Base-by-base conservation (phyloP, 1,140 invertebrate genomes). In the Lepidurus packardi region DNA sequence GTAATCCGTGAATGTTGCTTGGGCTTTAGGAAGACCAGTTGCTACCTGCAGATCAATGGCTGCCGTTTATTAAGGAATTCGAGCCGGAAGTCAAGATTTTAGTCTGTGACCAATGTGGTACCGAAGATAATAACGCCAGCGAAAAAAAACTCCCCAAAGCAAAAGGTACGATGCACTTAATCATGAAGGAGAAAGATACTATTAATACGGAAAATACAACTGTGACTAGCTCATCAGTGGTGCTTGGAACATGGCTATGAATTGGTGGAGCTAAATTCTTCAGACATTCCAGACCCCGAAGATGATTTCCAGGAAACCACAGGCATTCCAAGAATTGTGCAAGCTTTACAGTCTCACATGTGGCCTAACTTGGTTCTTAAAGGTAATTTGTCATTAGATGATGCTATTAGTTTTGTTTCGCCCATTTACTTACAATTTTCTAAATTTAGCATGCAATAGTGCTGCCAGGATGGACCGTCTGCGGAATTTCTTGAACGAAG, bases 331-430 rank as follows among this genome's bases (percentile, higher is more conserved):
- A 87, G 92, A 85, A 87, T 94, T n/a, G 86, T 90, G 25, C 91
- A 93, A 86, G 91, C 91, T 80, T 84, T 94, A 42, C 88, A 93
- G 84, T 90, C 92, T 79, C 90, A 93, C 83, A 88, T 88, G 53
- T 94, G 93, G 93, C 88, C 92, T 73, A 92, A 92, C 84, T 86
- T 93, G 73, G 84, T 84, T 73, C 86, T 92, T 82, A 93, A 93
- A 89, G 87, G 90, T 89, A 82, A 80, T 43, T 7, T n/a, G 25
- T 77, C 47, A 13, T 77, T 77, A 77, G 16, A 75, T 76, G 42
- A 41, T 13, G 43, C 11, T 24, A 42, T 6, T 7, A 53, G 43
- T 45, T 42, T 25, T 43, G 21, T 79, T 13, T 78, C 76, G 78
- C 34, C n/a, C 8, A 21, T 25, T 76, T 47, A 43, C 79, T 80